Percentiles rank a stretch among this genome's conserved stretches.
Conservation (phyloP, 2,797 vertebrate species). For the Gymnoscopelus braueri region DNA sequence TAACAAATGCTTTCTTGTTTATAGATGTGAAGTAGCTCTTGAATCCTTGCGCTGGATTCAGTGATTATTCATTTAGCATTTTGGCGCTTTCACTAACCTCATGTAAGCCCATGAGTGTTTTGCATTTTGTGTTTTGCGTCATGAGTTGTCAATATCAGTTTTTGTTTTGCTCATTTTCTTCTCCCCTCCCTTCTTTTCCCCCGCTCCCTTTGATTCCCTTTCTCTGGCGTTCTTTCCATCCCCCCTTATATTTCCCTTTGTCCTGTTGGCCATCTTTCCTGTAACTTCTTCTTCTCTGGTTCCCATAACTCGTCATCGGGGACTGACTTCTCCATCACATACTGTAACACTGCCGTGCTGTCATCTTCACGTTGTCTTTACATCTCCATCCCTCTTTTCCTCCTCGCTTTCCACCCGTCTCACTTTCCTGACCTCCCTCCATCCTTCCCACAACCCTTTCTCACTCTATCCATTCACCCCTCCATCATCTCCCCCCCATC, state of each 20-base stretch:
- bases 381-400: background rate
- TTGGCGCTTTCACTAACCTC: constrained; percentile 58
- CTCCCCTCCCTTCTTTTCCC: constrained; percentile 39
- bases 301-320: background rate
- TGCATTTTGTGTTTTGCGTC: constrained; percentile 53
- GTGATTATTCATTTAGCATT: constrained; percentile 23
- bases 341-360: too few relatives aligned
- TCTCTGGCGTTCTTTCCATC: background rate
- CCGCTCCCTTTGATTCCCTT: constrained; percentile 14
- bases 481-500: background rate
- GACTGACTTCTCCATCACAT: background rate
- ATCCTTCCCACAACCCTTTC: constrained; percentile 3
- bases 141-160: constrained; percentile 31
- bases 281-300: background rate
- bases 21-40: constrained; percentile 33
- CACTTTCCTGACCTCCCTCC: background rate
- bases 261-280: background rate
- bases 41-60: constrained; percentile 24
- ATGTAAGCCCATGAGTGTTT: constrained; percentile 46
- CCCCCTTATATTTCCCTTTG: background rate
- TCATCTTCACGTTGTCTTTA: background rate
- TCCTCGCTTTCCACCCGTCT: background rate
- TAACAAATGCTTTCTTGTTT: constrained; percentile 28
- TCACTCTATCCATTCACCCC: constrained; percentile 2
- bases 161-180: constrained; percentile 56